Evolutionary conservation across 53 echinoderm and acorn worm species (phyloP).

Genomic region (Apostichopus leukothele): DNA sequence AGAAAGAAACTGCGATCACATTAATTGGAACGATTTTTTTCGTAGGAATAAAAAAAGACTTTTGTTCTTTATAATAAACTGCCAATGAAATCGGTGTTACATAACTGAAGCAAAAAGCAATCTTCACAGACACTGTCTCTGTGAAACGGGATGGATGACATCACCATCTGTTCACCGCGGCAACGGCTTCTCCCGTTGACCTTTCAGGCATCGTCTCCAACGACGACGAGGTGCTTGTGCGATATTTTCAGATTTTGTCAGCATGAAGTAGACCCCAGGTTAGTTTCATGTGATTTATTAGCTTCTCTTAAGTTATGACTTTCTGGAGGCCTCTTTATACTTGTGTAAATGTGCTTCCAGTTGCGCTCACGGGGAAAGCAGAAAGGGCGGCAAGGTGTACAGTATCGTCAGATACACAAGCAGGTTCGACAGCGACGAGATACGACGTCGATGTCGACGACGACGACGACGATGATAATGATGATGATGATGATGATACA

Average conservation of each 20-base stretch:
- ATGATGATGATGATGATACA: too few relatives aligned
- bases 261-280: constrained; percentile 11
- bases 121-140: background rate
- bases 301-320: constrained; percentile 14
- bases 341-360: constrained; percentile 7
- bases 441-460: too few relatives aligned
- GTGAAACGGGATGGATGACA: background rate
- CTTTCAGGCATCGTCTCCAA: background rate
- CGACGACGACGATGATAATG: too few relatives aligned
- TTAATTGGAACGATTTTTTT: too few relatives aligned
- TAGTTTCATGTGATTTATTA: constrained; percentile 18
- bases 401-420: too few relatives aligned
- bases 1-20: too few relatives aligned
- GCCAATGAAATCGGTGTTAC: too few relatives aligned
- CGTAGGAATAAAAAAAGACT: too few relatives aligned
- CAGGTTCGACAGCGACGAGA: too few relatives aligned
- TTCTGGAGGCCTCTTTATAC: constrained; percentile 11
- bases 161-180: background rate
- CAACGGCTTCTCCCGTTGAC: background rate
- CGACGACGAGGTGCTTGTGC: background rate
- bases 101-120: background rate
- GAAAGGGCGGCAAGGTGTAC: too few relatives aligned
- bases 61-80: too few relatives aligned
- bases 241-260: constrained; percentile 1
- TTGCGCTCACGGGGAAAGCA: background rate